Evolutionary conservation across 2,113 vertebrate genomes (phyloP), one percentile per base, ranked within the genome.

Genomic region (Larimichthys crocea): DNA sequence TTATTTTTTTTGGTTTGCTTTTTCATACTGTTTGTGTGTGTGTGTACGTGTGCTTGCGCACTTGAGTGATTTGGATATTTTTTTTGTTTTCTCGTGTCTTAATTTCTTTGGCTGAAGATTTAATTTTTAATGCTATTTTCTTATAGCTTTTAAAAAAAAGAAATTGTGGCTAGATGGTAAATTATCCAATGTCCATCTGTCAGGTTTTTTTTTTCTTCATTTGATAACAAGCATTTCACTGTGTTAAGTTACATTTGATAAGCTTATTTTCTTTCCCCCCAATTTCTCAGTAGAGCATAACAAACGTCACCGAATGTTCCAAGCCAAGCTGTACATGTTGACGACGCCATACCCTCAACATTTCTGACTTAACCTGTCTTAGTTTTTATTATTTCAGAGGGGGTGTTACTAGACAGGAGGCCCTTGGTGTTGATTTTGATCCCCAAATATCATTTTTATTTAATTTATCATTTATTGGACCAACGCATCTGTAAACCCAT

Each of bases 151-250:
- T 84, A 24, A 84, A 73, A 80, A 88, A 40, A 40, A 40, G 6
- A 40, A 10, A 61, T 85, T 55, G 52, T 74, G 76, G 35, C 67
- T 61, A 55, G 40, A 62, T 71, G 76, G 63, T 80, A 24, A 79
- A 52, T 77, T 26, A 77, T 77, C 9, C 5, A 76, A 66, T 76
- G 63, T 83, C 80, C 59, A 44, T 59, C 68, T 66, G 16, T 79
- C 35, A 55, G 12, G 62, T 61, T 73, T 68, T 71, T 82, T 24
- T 73, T 68, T 78, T 86, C 79, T 80, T 82, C 55, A 67, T 82
- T 82, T 69, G 59, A 85, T 60, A 91, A 91, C 79, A 85, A 88
- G 84, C 86, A 85, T 92, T 91, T 91, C 65, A 66, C 42, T 4
- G 3, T 64, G 56, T 17, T 75, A 74, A 10, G 29, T 80, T 73